Base-by-base conservation (phyloP, 2,797 vertebrate genomes). In the Poecilia velifera region DNA sequence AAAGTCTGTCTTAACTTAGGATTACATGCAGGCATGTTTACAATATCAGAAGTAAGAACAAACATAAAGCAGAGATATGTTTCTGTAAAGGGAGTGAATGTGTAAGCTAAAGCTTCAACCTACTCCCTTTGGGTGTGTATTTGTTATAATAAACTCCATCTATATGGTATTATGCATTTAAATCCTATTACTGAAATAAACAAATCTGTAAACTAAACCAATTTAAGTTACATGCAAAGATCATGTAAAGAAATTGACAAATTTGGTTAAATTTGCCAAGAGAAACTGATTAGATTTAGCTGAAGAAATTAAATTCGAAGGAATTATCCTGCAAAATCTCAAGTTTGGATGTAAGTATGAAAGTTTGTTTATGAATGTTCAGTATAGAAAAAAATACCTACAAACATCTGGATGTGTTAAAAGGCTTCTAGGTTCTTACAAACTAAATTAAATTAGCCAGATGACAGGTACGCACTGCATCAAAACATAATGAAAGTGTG, bases 401-500 rank as follows among this genome's bases (percentile, higher is more conserved):
- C 46, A 73, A 36, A 46, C 73, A 68, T 6, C 39, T 72, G 41
- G 6, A 55, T 57, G 39, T 57, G 20, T 25, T 57, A 45, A 45
- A 31, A 72, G 45, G 18, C 49, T 25, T 66, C 62, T 12, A 78
- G 31, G 72, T 36, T 49, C 36, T 25, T 16, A 7, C 34, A 49
- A 13, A 73, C 31, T 73, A 18, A 74, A 57, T 81, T 28, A 77
- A 51, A 79, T 77, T 39, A 76, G 20, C 70, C 4, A 57, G 25
- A 57, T 73, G 51, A 68, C 41, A 62, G 41, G 68, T 47, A 18
- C 2, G 80, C 13, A 36, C 57, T 31, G 8, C 39, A 57, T 53
- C 45, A 31, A 16, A 81, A 64, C 47, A 16, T 53, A 72, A 64
- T 72, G 62, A 22, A 36, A 74, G 70, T 13, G 36, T 78, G 73